These are phyloP conservation scores for Catostomus latipinnis DNA, from an alignment of 2,797 vertebrate genomes.

Conservation along the genomic window DNA sequence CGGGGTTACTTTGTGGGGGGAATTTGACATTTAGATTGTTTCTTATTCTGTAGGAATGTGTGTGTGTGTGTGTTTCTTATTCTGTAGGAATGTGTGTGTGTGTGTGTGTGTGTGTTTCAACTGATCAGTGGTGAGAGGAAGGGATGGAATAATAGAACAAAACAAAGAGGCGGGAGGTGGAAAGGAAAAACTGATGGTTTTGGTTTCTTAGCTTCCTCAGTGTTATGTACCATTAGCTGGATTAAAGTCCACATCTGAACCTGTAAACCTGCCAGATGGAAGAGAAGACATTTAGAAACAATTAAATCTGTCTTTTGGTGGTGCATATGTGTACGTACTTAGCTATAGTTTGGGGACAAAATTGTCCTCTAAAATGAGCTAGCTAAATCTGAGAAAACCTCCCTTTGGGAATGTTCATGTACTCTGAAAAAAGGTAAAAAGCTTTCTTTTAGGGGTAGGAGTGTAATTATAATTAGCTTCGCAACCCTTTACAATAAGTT, in stretches of 20 bases:
- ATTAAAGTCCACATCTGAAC: conserved; percentile 60
- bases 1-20: conserved; percentile 20
- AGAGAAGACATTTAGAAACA: conserved; percentile 51
- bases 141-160: not conserved
- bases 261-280: conserved; percentile 58
- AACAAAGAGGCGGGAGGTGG: not conserved
- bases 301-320: conserved; percentile 35
- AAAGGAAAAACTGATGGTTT: conserved; percentile 50
- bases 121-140: conserved; percentile 38
- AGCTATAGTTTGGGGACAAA: no score
- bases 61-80: conserved; percentile 12
- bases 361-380: no score
- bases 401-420: no score
- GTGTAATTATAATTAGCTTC: no score
- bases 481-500: no score
- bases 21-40: conserved; percentile 13
- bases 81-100: no score
- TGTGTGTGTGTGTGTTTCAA: conserved; percentile 14
- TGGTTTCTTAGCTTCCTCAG: conserved; percentile 43
- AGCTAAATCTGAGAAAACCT: no score
- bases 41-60: conserved; percentile 41
- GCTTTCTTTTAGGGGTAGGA: no score
- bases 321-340: not conserved
- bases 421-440: no score
- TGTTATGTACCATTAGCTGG: conserved; percentile 63